A percentile compares a stretch with the other conserved stretches of the same genome.
phyloP scores from a whole-genome alignment of 2,113 vertebrate genomes.

The Sinosuthora webbiana region DNA sequence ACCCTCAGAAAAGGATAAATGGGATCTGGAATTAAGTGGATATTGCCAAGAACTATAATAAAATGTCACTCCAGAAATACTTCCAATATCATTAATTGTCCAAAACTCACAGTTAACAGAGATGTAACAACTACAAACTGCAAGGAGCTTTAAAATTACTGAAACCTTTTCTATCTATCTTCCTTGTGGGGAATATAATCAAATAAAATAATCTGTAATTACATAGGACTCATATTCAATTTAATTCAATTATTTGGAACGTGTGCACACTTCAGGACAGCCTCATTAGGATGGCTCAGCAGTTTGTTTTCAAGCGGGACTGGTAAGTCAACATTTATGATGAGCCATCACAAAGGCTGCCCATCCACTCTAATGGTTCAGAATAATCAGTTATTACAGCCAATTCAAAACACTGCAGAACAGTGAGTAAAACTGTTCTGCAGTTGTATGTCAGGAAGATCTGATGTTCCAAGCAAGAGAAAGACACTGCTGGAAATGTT shows the following conservation, averaged over 20 bases:
- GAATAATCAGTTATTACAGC: conserved; percentile 62
- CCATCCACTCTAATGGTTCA: conserved; percentile 41
- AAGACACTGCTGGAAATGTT: neutral
- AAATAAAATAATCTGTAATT: conserved; percentile 66
- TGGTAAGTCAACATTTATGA: conserved; percentile 35
- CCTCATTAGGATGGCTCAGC: conserved; percentile 63
- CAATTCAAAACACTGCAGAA: neutral
- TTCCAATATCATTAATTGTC: neutral
- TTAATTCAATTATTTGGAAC: conserved; percentile 75
- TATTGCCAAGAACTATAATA: neutral
- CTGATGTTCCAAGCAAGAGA: neutral
- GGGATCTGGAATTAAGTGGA: neutral
- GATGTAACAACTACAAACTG: neutral
- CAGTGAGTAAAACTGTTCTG: neutral
- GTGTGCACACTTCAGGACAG: conserved; percentile 67
- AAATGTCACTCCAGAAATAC: neutral
- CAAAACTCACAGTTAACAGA: neutral
- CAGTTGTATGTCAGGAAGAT: neutral
- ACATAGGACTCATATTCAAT: conserved; percentile 57
- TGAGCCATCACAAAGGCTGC: conserved; percentile 44
- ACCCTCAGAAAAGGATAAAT: neutral
- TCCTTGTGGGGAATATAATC: conserved; percentile 42
- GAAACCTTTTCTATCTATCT: neutral
- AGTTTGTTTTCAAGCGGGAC: conserved; percentile 58
- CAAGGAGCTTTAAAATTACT: neutral